A percentile compares a stretch with the other conserved stretches of the same genome.
phyloP scores from a whole-genome alignment of 2,888 invertebrate species.

The Epicampocera succincta region DNA sequence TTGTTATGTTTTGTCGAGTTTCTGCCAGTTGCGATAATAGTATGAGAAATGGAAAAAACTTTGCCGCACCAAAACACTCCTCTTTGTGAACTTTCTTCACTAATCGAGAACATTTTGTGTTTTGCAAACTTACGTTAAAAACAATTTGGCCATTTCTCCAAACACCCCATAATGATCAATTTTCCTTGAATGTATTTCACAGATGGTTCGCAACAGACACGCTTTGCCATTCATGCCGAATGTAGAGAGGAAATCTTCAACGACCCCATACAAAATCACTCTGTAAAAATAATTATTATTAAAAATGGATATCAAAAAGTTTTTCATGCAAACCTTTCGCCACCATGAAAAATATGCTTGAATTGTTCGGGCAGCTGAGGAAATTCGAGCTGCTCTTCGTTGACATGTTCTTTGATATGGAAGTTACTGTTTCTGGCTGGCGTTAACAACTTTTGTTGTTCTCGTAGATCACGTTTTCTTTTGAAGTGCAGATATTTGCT shows the following conservation, averaged over 20 bases:
- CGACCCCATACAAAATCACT: constrained; percentile 88
- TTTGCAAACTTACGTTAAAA: constrained; percentile 87
- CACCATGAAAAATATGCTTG: constrained; percentile 87
- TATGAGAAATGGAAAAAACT: too few species aligned
- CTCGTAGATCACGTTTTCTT: constrained; percentile 82
- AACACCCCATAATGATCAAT: constrained; percentile 89
- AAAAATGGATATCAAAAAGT: neutral
- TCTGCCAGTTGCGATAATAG: too few species aligned
- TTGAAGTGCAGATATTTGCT: constrained; percentile 86
- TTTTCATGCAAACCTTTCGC: constrained; percentile 83
- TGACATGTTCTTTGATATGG: constrained; percentile 65
- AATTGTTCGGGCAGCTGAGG: constrained; percentile 81
- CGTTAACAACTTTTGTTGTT: constrained; percentile 69
- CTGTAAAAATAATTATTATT: constrained; percentile 75
- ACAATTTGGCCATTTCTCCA: constrained; percentile 91
- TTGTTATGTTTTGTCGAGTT: too few species aligned
- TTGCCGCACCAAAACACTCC: too few species aligned
- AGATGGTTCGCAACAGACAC: constrained; percentile 90
- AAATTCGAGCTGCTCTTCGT: constrained; percentile 71
- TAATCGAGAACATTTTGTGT: too few species aligned
- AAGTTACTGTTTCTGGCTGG: constrained; percentile 61
- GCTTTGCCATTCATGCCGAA: constrained; percentile 92
- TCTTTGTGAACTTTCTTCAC: too few species aligned
- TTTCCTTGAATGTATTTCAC: constrained; percentile 92
- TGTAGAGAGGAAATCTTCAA: constrained; percentile 90